Evolutionary conservation across 2,888 invertebrate species (phyloP).

Genomic region (Thymelicus acteon): DNA sequence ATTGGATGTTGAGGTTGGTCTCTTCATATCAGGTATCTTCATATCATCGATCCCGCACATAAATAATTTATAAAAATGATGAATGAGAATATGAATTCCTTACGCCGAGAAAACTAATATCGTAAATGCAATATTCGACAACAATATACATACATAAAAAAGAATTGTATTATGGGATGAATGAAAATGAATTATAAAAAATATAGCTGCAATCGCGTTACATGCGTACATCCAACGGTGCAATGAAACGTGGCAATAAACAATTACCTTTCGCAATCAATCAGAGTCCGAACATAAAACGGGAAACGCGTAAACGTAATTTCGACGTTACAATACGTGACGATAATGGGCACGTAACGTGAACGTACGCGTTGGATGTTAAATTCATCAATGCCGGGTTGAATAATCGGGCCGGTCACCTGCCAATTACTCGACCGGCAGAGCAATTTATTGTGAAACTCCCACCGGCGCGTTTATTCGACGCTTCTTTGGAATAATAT

Average conservation of each 20-base stretch:
- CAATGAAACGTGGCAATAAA: constrained; percentile 12
- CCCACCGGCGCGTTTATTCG: constrained; percentile 42
- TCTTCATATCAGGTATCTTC: too few species aligned
- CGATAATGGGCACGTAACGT: constrained; percentile 17
- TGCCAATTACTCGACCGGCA: constrained; percentile 46
- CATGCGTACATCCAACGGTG: not conserved
- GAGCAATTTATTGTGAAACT: constrained; percentile 46
- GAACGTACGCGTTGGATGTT: constrained; percentile 22
- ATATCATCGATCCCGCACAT: too few species aligned
- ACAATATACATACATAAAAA: too few species aligned
- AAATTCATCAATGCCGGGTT: constrained; percentile 41
- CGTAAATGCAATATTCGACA: too few species aligned
- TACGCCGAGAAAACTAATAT: too few species aligned
- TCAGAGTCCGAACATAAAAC: constrained; percentile 11
- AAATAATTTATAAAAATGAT: too few species aligned
- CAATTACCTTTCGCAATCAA: constrained; percentile 9
- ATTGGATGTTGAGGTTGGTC: too few species aligned
- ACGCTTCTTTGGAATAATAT: constrained; percentile 40
- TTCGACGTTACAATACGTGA: constrained; percentile 12
- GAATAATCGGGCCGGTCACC: constrained; percentile 49
- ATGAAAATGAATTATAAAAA: not conserved
- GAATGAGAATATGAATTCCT: too few species aligned
- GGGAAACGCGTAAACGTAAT: constrained; percentile 18
- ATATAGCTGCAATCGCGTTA: not conserved
- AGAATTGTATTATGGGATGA: too few species aligned